These are phyloP conservation scores for Lates japonicus DNA, from an alignment of 2,797 vertebrate genomes.

Conservation along the genomic window DNA sequence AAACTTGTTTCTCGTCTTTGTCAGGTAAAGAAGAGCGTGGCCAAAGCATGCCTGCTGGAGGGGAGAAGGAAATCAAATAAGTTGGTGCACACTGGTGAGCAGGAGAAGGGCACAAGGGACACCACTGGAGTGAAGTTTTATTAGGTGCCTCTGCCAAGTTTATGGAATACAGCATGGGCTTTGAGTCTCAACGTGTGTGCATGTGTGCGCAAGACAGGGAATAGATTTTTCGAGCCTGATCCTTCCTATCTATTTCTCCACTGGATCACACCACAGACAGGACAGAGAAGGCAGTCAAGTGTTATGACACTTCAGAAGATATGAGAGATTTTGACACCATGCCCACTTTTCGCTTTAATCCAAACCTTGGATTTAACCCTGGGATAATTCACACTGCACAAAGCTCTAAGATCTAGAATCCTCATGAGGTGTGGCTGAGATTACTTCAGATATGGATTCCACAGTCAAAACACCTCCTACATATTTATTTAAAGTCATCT, in stretches of 20 bases:
- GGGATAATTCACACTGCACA: constrained; percentile 39
- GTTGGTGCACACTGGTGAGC: constrained; percentile 65
- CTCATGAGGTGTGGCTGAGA: constrained; percentile 11
- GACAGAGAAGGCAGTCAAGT: constrained; percentile 71
- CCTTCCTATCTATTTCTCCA: constrained; percentile 69
- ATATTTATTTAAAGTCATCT: constrained; percentile 17
- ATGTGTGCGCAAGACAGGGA: constrained; percentile 37
- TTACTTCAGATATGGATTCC: constrained; percentile 27
- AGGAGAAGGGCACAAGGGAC: constrained; percentile 78
- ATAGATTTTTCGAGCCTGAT: constrained; percentile 71
- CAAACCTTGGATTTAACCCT: constrained; percentile 56
- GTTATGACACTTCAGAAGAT: constrained; percentile 70
- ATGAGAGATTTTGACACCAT: constrained; percentile 61
- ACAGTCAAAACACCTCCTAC: background rate
- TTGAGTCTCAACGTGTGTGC: constrained; percentile 31
- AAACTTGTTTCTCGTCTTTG: constrained; percentile 57
- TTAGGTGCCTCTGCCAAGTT: constrained; percentile 74
- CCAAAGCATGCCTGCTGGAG: constrained; percentile 52
- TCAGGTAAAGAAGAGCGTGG: constrained; percentile 55
- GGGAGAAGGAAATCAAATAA: constrained; percentile 60
- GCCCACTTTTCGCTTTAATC: constrained; percentile 57
- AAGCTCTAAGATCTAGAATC: constrained; percentile 7
- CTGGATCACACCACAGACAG: constrained; percentile 61
- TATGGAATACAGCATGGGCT: constrained; percentile 64
- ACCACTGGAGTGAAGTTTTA: constrained; percentile 74